Evolutionary conservation across 2,797 vertebrate genomes (phyloP).

Genomic region (Scyliorhinus canicula): DNA sequence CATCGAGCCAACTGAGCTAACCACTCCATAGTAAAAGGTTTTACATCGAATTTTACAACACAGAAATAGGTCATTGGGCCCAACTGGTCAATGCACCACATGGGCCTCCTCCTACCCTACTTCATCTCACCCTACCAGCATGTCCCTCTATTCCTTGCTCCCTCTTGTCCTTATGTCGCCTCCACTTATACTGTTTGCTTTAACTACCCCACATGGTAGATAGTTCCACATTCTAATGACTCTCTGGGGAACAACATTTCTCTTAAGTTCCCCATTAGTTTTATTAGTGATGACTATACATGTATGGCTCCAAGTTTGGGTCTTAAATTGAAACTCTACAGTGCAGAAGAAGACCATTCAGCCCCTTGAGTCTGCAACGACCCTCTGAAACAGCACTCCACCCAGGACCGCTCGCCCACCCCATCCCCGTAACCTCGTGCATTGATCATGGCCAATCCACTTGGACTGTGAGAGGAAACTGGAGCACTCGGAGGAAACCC

Average conservation of each 20-base stretch:
- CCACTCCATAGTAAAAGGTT: neutral
- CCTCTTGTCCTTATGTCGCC: neutral
- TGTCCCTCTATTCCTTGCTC: neutral
- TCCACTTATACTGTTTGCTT: neutral
- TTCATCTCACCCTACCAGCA: neutral
- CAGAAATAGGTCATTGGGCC: neutral
- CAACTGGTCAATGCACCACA: neutral
- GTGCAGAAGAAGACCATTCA: too few relatives aligned
- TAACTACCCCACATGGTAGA: neutral
- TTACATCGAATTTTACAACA: neutral
- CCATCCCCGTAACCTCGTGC: too few relatives aligned
- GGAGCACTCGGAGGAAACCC: too few relatives aligned
- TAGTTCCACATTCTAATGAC: neutral
- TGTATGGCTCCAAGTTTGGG: neutral
- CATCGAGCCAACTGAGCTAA: neutral
- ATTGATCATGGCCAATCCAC: too few relatives aligned
- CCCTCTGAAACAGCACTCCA: too few relatives aligned
- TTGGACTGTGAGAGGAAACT: too few relatives aligned
- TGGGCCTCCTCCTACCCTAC: neutral
- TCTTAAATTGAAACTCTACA: too few relatives aligned
- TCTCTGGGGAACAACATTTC: neutral
- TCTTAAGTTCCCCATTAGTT: neutral
- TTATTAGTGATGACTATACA: neutral
- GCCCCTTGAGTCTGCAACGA: too few relatives aligned
- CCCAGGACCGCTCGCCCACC: too few relatives aligned